Evolutionary conservation across 2,888 invertebrate species (phyloP).

Genomic region (Ferrisia virgata): DNA sequence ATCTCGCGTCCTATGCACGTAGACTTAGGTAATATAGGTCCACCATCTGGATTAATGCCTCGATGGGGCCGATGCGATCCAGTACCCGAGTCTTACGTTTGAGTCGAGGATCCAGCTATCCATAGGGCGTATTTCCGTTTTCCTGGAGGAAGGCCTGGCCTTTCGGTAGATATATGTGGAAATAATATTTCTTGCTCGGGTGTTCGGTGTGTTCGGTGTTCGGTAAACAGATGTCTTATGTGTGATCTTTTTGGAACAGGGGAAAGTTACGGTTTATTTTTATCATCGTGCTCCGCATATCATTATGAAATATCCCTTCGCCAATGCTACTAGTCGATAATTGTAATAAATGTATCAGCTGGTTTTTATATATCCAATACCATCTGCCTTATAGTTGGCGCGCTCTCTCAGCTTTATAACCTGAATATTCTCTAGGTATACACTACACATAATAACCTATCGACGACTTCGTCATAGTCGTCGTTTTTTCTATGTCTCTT

Average conservation of each 20-base stretch:
- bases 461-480: neutral
- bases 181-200: neutral
- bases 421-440: no score
- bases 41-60: neutral
- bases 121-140: slow-evolving; percentile 28
- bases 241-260: neutral
- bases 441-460: no score
- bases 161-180: slow-evolving; percentile 19
- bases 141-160: neutral
- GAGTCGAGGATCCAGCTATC: neutral
- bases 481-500: neutral
- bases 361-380: slow-evolving; percentile 7
- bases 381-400: slow-evolving; percentile 16
- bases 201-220: neutral
- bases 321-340: slow-evolving; percentile 22
- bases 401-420: neutral
- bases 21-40: no score
- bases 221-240: slow-evolving; percentile 11
- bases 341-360: slow-evolving; percentile 31
- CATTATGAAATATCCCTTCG: slow-evolving; percentile 15
- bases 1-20: no score
- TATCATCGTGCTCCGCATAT: slow-evolving; percentile 8
- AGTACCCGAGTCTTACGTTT: neutral
- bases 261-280: slow-evolving; percentile 31
- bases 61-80: no score